Conservation (phyloP, 2,797 vertebrate species). For the Gadopsis marmoratus region DNA sequence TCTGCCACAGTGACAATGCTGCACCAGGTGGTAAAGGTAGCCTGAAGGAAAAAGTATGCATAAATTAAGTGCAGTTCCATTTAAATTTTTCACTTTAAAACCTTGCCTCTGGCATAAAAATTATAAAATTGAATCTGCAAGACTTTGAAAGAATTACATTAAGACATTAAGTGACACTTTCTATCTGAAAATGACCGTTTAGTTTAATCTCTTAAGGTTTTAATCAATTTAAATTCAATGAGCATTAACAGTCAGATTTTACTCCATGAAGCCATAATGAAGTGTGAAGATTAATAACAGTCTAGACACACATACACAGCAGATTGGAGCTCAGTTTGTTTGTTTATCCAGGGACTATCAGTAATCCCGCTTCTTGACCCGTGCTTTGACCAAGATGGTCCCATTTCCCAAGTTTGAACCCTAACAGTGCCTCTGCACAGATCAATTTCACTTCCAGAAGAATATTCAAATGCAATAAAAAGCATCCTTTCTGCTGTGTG, state of each 20-base stretch:
- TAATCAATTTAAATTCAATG: not conserved
- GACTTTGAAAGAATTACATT: too few relatives aligned
- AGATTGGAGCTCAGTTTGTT: slow-evolving; percentile 13
- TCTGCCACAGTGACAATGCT: slow-evolving; percentile 94
- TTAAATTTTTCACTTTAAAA: not conserved
- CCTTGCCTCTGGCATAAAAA: not conserved
- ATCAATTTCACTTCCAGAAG: not conserved
- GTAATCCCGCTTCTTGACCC: slow-evolving; percentile 30
- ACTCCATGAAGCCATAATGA: not conserved
- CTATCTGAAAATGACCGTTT: not conserved
- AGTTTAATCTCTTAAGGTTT: not conserved
- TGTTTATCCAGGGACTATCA: slow-evolving; percentile 47
- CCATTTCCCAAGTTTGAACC: slow-evolving; percentile 23
- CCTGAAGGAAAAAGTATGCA: slow-evolving; percentile 69
- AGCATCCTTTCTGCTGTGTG: not conserved
- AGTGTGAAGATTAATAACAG: not conserved
- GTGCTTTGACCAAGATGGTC: slow-evolving; percentile 5
- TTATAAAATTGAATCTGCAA: fast-evolving
- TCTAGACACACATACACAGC: not conserved
- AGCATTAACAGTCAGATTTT: not conserved
- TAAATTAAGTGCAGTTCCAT: not conserved
- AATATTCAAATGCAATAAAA: not conserved
- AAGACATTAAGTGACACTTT: not conserved
- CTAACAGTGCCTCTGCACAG: slow-evolving; percentile 9
- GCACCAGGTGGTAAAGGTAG: slow-evolving; percentile 94